phyloP scores from a whole-genome alignment of 2,797 vertebrate species.

The Fringilla coelebs region DNA sequence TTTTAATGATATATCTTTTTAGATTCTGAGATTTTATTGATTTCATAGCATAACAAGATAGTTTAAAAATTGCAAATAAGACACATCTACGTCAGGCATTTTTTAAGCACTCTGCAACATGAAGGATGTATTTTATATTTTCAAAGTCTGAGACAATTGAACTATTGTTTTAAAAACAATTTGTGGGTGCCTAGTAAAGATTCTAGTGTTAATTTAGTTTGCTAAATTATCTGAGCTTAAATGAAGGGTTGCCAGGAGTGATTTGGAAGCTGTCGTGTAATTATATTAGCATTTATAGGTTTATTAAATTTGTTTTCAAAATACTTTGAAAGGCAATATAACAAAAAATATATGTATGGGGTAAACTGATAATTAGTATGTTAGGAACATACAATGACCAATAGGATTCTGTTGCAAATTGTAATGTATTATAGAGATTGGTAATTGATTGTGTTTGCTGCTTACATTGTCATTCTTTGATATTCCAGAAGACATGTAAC shows the following conservation, averaged over 20 bases:
- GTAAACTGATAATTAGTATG: not conserved
- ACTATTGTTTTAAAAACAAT: not conserved
- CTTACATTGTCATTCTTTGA: not conserved
- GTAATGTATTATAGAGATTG: not conserved
- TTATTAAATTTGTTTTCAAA: not conserved
- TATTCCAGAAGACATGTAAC: not conserved
- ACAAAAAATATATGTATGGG: not conserved
- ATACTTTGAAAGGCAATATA: not conserved
- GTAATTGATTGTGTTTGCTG: not conserved
- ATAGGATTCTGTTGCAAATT: not conserved
- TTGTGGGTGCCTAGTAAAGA: not conserved
- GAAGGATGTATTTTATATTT: not conserved
- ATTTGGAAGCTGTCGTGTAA: not conserved
- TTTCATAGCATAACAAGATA: not conserved
- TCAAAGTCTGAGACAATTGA: not conserved
- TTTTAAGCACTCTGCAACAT: not conserved
- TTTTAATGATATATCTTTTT: not conserved
- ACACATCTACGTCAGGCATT: not conserved
- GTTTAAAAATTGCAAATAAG: not conserved
- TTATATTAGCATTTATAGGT: not conserved
- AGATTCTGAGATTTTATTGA: not conserved
- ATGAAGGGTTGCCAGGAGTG: not conserved
- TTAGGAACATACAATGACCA: not conserved
- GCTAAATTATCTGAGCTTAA: not conserved
- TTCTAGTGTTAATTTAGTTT: not conserved